Evolutionary conservation across 2,888 invertebrate genomes (phyloP), one percentile per base, ranked within the genome.

Genomic region (Xylocampa areola): DNA sequence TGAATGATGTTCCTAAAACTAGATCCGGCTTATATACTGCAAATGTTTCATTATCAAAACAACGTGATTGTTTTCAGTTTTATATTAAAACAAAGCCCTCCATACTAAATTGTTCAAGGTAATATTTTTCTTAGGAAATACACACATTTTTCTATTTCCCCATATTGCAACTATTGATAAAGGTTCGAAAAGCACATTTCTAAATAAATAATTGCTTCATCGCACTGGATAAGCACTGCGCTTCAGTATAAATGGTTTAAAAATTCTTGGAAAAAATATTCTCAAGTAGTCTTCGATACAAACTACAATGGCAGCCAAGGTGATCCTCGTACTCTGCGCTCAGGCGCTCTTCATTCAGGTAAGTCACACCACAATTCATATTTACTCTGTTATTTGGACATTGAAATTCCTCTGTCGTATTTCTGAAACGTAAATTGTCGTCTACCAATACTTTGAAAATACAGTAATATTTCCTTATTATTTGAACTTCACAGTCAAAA

Each of bases 281-380:
- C 14, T 32, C 7, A 19, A 30, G 32, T 32, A 11, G 30, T 4
- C 19, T 19, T 14, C 10, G 11, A 16, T 7, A 52, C 55, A 47
- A 50, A 23, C 54, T 76, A 60, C 53, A 30, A 84, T 82, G 82
- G 74, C 76, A 54, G 25, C 74, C 37, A 75, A 80, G 50, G 61
- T 72, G 4, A 59, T 80, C 41, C 29, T 80, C n/a, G 30, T 80
- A 3, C 39, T 82, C 40, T 80, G 76, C 70, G 39, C 74, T 50
- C 80, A 81, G 62, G 78, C 74, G 27, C 35, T 54, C 4, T 30
- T 63, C 10, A 32, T 50, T 6, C 63, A 66, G 58, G 66, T 67
- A 45, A 48, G 29, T 25, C 6, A n/a, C n/a, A n/a, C n/a, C n/a
- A n/a, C n/a, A n/a, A n/a, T n/a, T n/a, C n/a, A n/a, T n/a, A n/a